These are phyloP conservation scores for Ctenicera cuprea DNA, from an alignment of 2,888 invertebrate species.

Conservation along the genomic window DNA sequence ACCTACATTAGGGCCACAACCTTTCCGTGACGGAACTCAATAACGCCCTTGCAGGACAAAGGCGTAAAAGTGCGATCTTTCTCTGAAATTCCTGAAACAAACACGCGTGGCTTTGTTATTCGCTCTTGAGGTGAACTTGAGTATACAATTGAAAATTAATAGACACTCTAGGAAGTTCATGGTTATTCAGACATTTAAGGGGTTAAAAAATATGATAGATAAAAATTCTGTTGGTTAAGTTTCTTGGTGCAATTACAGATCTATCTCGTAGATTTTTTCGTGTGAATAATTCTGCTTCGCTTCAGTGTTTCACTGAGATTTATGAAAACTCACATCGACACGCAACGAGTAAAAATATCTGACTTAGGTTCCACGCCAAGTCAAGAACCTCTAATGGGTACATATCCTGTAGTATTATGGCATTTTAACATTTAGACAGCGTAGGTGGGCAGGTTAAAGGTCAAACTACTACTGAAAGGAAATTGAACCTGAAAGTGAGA, in stretches of 20 bases:
- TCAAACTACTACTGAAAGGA: constrained; percentile 33
- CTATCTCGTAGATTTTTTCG: not conserved
- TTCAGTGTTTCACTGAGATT: constrained; percentile 6
- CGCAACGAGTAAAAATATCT: constrained; percentile 24
- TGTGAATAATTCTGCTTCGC: constrained; percentile 8
- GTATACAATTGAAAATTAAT: constrained; percentile 13
- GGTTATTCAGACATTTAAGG: not conserved
- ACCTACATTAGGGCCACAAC: constrained; percentile 45
- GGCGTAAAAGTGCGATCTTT: constrained; percentile 31
- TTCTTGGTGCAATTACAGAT: not conserved
- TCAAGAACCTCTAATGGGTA: constrained; percentile 43
- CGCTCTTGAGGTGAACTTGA: not conserved
- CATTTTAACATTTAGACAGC: constrained; percentile 16
- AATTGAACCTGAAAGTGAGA: constrained; percentile 24
- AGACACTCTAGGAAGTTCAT: not conserved
- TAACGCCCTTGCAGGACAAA: constrained; percentile 40
- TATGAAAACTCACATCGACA: not conserved
- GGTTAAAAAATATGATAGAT: too few species aligned
- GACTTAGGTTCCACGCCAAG: constrained; percentile 9
- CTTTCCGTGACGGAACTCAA: constrained; percentile 43
- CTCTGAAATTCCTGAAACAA: constrained; percentile 21
- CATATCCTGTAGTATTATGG: constrained; percentile 16
- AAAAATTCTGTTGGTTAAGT: too few species aligned
- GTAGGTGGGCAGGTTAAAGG: constrained; percentile 30
- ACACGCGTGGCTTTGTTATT: constrained; percentile 19